Percentiles rank a stretch among this genome's conserved stretches.
phyloP scores from a whole-genome alignment of 2,888 invertebrate species.

The Diadegma fenestrale region DNA sequence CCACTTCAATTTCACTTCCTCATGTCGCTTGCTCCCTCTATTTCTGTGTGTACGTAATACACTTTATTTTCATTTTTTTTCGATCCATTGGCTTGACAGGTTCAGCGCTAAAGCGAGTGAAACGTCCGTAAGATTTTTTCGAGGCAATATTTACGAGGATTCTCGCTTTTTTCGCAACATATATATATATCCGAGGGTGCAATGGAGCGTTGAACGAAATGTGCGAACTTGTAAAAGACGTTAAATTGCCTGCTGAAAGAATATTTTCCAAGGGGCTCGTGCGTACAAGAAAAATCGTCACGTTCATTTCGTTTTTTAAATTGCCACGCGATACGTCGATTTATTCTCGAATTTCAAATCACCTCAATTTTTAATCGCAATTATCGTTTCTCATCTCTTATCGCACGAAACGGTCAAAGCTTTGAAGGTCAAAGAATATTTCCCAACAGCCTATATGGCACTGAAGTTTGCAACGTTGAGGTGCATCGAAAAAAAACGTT shows the following conservation, averaged over 20 bases:
- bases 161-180: not conserved
- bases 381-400: too few relatives aligned
- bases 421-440: too few relatives aligned
- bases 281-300: too few relatives aligned
- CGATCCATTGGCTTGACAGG: conserved; percentile 10
- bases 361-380: too few relatives aligned
- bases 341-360: too few relatives aligned
- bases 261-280: not conserved
- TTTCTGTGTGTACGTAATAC: conserved; percentile 6
- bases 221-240: not conserved
- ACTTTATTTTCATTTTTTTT: not conserved
- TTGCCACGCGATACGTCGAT: too few relatives aligned
- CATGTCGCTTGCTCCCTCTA: not conserved
- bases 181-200: not conserved
- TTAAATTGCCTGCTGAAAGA: not conserved
- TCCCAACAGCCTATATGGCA: too few relatives aligned
- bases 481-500: too few relatives aligned
- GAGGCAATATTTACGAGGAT: not conserved
- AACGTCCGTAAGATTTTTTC: conserved; percentile 4
- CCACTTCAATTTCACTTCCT: conserved; percentile 4
- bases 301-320: not conserved
- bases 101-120: not conserved
- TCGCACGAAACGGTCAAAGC: too few relatives aligned
- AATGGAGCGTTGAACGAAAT: not conserved
- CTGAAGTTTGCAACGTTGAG: too few relatives aligned